Evolutionary conservation across 35 echinoderm and acorn worm genomes (phyloP).

Genomic region (Heliocidaris erythrogramma): DNA sequence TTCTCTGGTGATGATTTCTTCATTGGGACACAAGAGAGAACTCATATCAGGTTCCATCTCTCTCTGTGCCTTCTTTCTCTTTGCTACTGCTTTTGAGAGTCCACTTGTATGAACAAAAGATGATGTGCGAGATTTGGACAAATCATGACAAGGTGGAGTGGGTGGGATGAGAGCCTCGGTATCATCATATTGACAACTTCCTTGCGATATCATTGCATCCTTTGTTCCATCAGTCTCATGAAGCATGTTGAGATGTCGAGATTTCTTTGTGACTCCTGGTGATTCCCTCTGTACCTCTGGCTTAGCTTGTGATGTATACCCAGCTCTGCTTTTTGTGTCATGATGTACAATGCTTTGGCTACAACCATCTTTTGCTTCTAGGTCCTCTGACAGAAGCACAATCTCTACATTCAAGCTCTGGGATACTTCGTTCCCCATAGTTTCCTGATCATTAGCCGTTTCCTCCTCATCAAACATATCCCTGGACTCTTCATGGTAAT

Average conservation of each 20-base stretch:
- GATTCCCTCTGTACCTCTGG: background rate
- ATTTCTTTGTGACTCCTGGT: background rate
- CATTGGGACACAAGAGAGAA: background rate
- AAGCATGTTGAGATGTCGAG: background rate
- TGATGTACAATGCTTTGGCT: background rate
- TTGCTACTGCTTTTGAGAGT: background rate
- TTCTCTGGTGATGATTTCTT: background rate
- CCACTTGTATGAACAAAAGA: constrained; percentile 24
- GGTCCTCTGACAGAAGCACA: background rate
- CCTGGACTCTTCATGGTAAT: constrained; percentile 24
- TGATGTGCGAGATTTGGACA: background rate
- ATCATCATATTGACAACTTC: constrained; percentile 24
- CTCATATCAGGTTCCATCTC: background rate
- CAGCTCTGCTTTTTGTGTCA: background rate
- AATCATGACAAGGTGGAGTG: constrained; percentile 47
- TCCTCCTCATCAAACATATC: constrained; percentile 47
- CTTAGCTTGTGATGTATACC: background rate
- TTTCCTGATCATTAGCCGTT: background rate
- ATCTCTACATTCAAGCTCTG: background rate
- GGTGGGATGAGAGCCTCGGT: constrained; percentile 63
- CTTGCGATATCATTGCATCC: constrained; percentile 20
- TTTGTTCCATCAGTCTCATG: constrained; percentile 6
- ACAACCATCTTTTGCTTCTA: background rate
- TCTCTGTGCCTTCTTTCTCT: background rate
- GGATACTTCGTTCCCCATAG: background rate